phyloP scores from a whole-genome alignment of 2,797 vertebrate genomes.

The Chromobotia macracanthus region DNA sequence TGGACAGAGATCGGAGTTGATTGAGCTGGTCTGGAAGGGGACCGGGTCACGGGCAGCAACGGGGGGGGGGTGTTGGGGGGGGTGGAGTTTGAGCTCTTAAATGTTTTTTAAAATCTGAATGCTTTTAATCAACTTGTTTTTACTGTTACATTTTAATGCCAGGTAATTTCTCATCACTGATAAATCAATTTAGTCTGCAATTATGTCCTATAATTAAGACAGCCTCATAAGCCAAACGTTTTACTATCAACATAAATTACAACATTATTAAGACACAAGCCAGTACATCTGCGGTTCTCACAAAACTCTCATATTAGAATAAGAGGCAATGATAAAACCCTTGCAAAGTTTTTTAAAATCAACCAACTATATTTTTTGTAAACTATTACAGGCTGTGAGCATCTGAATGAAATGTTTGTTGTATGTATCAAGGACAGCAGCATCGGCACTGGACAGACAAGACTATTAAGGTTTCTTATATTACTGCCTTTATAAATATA shows the following conservation, averaged over 20 bases:
- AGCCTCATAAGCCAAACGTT: neutral
- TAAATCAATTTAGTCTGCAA: constrained; percentile 3
- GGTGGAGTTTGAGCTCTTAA: neutral
- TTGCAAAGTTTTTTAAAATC: neutral
- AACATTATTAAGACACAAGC: neutral
- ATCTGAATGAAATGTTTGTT: neutral
- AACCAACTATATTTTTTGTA: neutral
- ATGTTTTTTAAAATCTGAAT: neutral
- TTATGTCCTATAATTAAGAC: neutral
- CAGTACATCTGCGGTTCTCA: neutral
- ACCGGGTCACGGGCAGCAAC: neutral
- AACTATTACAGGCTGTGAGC: neutral
- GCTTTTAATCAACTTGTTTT: neutral
- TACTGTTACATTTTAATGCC: neutral
- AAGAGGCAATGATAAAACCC: neutral
- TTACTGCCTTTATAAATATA: neutral
- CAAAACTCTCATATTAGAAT: neutral
- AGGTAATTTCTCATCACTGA: neutral
- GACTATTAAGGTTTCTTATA: neutral
- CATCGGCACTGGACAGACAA: neutral
- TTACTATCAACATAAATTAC: neutral
- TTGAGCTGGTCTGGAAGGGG: constrained; percentile 14
- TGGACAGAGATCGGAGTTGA: constrained; percentile 1
- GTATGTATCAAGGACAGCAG: neutral
- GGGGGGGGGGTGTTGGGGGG: no score